Conservation (phyloP, 2,113 vertebrate species). For the Agapornis roseicollis region DNA sequence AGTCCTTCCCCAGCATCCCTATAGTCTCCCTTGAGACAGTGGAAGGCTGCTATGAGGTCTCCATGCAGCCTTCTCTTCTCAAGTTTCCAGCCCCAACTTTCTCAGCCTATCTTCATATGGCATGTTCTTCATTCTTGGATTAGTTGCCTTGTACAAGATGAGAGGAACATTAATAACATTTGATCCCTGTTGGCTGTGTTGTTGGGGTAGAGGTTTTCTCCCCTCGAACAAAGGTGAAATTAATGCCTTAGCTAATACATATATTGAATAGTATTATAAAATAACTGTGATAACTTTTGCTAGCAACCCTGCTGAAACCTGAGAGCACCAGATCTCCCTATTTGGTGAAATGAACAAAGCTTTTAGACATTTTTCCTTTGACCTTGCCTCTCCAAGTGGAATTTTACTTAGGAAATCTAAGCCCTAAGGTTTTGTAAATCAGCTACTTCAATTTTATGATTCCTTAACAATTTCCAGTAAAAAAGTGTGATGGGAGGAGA, state of each 20-base stretch:
- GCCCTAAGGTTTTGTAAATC: background rate
- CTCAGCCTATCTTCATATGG: too few relatives aligned
- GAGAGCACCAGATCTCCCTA: background rate
- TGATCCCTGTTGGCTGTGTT: background rate
- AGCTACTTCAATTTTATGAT: background rate
- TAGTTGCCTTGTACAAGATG: background rate
- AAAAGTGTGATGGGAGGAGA: background rate
- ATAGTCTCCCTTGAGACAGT: too few relatives aligned
- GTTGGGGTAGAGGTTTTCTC: background rate
- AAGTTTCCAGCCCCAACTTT: too few relatives aligned
- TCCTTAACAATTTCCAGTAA: background rate
- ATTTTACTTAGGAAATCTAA: background rate
- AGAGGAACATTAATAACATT: background rate
- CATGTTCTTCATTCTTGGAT: too few relatives aligned
- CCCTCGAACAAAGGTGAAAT: background rate
- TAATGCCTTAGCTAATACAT: background rate
- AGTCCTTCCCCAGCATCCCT: too few relatives aligned
- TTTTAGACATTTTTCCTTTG: background rate
- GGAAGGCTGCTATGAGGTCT: too few relatives aligned
- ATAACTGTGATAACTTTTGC: background rate
- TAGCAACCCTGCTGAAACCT: background rate
- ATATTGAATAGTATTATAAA: background rate
- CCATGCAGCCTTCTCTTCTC: too few relatives aligned
- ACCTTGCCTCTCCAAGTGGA: background rate
- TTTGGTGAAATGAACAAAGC: background rate